phyloP scores from a whole-genome alignment of 1,140 invertebrate species.

The Drosophila obscura region DNA sequence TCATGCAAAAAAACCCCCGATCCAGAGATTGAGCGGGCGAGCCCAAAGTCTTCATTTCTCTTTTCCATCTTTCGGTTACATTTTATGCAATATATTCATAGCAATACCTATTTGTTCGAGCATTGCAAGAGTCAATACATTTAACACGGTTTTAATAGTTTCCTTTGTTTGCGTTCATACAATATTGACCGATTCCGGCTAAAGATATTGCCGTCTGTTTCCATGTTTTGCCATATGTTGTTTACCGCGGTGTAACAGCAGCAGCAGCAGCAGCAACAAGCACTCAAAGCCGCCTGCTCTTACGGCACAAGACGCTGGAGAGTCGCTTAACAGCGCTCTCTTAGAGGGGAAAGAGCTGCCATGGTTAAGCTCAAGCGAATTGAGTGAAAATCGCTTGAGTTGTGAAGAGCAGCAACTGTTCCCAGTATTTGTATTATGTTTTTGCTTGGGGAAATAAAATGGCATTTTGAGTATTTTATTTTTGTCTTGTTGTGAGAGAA shows the following conservation, averaged over 20 bases:
- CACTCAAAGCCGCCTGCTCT: slow-evolving; percentile 8
- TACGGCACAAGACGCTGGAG: slow-evolving; percentile 19
- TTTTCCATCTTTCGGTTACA: slow-evolving; percentile 4
- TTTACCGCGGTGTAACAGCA: slow-evolving; percentile 22
- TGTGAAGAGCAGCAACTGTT: slow-evolving; percentile 15
- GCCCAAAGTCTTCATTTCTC: neutral
- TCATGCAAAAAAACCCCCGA: too few species aligned
- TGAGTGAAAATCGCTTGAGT: slow-evolving; percentile 28
- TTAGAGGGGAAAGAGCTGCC: slow-evolving; percentile 11
- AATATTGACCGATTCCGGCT: slow-evolving; percentile 30
- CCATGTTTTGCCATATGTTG: slow-evolving; percentile 52
- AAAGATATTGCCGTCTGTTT: slow-evolving; percentile 32
- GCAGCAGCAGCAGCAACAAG: slow-evolving; percentile 16
- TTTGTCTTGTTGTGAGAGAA: neutral
- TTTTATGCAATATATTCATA: too few species aligned
- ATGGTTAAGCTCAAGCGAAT: neutral
- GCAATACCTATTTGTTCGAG: slow-evolving; percentile 24
- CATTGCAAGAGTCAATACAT: slow-evolving; percentile 5
- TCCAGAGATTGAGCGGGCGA: too few species aligned
- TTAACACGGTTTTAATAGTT: slow-evolving; percentile 16
- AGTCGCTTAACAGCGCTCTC: neutral
- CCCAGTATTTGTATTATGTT: slow-evolving; percentile 48
- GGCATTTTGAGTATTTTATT: too few species aligned
- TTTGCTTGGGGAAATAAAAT: too few species aligned
- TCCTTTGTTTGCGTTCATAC: slow-evolving; percentile 4